These are phyloP conservation scores for Ips typographus DNA, from an alignment of 1,140 invertebrate species.

Conservation along the genomic window DNA sequence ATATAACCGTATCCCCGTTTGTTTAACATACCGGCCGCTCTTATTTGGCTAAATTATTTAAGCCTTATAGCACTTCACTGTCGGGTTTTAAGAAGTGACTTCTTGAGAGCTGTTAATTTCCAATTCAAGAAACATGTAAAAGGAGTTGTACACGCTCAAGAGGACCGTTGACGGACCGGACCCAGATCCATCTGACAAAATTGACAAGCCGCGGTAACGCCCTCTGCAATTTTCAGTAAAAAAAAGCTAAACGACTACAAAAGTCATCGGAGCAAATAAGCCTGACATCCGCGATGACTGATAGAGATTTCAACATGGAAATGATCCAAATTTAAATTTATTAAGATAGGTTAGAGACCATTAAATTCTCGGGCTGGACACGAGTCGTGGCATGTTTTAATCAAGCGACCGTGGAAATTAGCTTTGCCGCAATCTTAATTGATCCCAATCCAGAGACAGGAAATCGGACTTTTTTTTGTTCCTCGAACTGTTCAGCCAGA, in stretches of 20 bases:
- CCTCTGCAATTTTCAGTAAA: neutral
- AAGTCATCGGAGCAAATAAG: constrained; percentile 2
- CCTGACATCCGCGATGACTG: constrained; percentile 22
- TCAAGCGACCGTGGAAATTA: constrained; percentile 32
- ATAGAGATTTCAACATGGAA: constrained; percentile 28
- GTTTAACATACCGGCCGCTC: constrained; percentile 10
- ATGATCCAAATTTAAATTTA: constrained; percentile 33
- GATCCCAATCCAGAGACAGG: constrained; percentile 28
- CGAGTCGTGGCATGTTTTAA: constrained; percentile 26
- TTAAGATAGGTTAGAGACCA: constrained; percentile 29
- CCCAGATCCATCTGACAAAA: constrained; percentile 29
- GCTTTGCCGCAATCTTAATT: constrained; percentile 31
- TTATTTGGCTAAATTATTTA: constrained; percentile 30
- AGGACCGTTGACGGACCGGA: constrained; percentile 26
- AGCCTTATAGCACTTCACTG: constrained; percentile 21
- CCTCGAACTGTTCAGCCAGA: too few species aligned
- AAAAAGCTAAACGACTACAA: too few species aligned
- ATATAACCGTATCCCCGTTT: constrained; percentile 21
- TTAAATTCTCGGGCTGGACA: constrained; percentile 28
- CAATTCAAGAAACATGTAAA: constrained; percentile 29
- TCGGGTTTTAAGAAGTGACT: constrained; percentile 28
- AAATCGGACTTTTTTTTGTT: constrained; percentile 25
- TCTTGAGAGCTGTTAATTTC: constrained; percentile 35
- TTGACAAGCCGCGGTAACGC: constrained; percentile 1
- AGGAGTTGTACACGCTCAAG: constrained; percentile 21